Conservation (phyloP, 1,140 invertebrate genomes). For the Caligus rogercresseyi region DNA sequence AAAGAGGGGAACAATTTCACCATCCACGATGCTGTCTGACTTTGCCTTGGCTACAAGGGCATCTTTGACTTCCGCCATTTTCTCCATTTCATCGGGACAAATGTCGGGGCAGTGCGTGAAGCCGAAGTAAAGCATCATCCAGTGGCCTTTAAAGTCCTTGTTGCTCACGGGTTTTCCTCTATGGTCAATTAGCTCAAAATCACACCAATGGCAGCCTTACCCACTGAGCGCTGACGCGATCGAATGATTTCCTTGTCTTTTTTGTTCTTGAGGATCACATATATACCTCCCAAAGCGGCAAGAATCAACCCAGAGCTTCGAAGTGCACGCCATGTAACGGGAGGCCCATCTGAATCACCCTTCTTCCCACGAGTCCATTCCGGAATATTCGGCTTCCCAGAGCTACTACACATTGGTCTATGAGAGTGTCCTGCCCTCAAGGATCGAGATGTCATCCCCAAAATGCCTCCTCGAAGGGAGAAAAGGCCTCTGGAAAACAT, state of each 20-base stretch:
- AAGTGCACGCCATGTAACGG: slow-evolving; percentile 1
- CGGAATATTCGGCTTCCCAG: no score
- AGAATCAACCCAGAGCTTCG: not conserved
- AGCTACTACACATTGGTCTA: no score
- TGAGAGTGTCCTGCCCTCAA: no score
- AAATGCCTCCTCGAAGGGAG: no score
- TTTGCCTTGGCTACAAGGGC: slow-evolving; percentile 21
- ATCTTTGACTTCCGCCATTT: slow-evolving; percentile 44
- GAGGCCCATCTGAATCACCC: no score
- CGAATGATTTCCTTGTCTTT: slow-evolving; percentile 32
- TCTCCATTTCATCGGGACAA: slow-evolving; percentile 97
- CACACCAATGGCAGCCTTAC: slow-evolving; percentile 78
- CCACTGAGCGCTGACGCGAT: slow-evolving; percentile 57
- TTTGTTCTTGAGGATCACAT: not conserved
- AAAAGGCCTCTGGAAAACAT: no score
- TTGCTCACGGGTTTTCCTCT: slow-evolving; percentile 60
- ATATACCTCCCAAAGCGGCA: not conserved
- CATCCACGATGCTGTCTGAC: not conserved
- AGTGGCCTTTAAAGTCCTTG: slow-evolving; percentile 78
- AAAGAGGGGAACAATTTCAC: slow-evolving; percentile 49
- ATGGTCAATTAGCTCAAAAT: slow-evolving; percentile 70
- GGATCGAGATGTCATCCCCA: no score
- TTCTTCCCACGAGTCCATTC: no score
- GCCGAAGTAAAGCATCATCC: slow-evolving; percentile 94
- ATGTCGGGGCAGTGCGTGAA: slow-evolving; percentile 99